Evolutionary conservation across 2,888 invertebrate species (phyloP), one percentile per base, ranked within the genome.

Genomic region (Atrina japonica): DNA sequence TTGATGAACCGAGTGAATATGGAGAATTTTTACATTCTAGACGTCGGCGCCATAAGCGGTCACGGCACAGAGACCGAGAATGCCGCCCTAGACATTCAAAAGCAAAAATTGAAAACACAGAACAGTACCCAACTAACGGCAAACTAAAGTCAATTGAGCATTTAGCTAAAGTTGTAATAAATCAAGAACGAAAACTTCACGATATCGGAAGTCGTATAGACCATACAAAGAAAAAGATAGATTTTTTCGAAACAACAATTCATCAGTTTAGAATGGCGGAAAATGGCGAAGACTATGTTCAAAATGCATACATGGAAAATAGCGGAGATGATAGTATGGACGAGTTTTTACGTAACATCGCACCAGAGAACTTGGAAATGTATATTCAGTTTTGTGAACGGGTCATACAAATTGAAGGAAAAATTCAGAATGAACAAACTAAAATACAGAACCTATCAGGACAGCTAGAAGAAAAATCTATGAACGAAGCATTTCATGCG

Each of bases 141-240:
- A 69, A 81, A 67, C 70, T 83, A 18, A 73, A 79, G 61, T 77
- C 79, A 29, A 75, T 86, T 72, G 86, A 87, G 64, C 73, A 84
- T 45, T 73, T 88, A 63, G 85, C 86, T 40, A 93, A 93, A 85
- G 88, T 93, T 71, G 93, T 94, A 67, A 89, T 93, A 55, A 92
- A 92, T 1, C 93, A 94, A 88, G 93, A 93, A 30, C 93, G 93
- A 86, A 93, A 93, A 47, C 93, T 93, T 66, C 92, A 91, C 76
- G 87, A 89, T 14, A 89, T 92, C 74, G 78, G 90, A 65, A 83
- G 86, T 25, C 86, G 94, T 82, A 86, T 92, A 9, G 88, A 90
- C 35, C 94, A 95, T 85, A 94, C 94, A 88, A 96, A 96, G 88
- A 93, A 94, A 84, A 93, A 95, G 84, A 96, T 96, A 82, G 94